Evolutionary conservation across 2,888 invertebrate genomes (phyloP).

Genomic region (Agriotes lineatus): DNA sequence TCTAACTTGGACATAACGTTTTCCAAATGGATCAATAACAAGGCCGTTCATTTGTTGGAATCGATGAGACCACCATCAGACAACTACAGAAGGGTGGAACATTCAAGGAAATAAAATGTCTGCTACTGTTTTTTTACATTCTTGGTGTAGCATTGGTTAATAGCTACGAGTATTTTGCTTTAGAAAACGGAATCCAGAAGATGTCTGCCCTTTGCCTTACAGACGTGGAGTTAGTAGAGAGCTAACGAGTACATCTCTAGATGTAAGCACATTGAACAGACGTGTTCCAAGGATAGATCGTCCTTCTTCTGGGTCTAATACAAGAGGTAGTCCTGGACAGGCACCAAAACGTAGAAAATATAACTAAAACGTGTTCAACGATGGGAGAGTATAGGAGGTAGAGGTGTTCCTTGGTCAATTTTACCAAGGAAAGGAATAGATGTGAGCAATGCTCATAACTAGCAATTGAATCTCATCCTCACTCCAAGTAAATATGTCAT

Average conservation of each 20-base stretch:
- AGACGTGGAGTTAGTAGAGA: too few species aligned
- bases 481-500: too few species aligned
- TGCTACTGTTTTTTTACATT: slow-evolving; percentile 5
- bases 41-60: slow-evolving; percentile 24
- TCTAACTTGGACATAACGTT: slow-evolving; percentile 4
- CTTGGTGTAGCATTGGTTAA: slow-evolving; percentile 4
- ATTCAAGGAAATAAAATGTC: background rate
- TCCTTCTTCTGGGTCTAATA: background rate
- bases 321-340: background rate
- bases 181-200: background rate
- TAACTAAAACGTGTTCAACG: too few species aligned
- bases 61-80: background rate
- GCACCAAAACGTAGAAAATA: slow-evolving; percentile 5
- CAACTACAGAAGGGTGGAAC: background rate
- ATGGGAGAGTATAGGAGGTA: too few species aligned
- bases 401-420: too few species aligned
- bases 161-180: background rate
- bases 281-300: background rate
- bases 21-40: slow-evolving; percentile 38
- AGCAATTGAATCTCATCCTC: too few species aligned
- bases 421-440: too few species aligned
- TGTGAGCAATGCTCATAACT: too few species aligned
- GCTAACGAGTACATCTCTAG: too few species aligned
- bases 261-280: background rate
- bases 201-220: too few species aligned